Conservation (phyloP, 2,113 vertebrate genomes). For the Oreochromis spilurus region DNA sequence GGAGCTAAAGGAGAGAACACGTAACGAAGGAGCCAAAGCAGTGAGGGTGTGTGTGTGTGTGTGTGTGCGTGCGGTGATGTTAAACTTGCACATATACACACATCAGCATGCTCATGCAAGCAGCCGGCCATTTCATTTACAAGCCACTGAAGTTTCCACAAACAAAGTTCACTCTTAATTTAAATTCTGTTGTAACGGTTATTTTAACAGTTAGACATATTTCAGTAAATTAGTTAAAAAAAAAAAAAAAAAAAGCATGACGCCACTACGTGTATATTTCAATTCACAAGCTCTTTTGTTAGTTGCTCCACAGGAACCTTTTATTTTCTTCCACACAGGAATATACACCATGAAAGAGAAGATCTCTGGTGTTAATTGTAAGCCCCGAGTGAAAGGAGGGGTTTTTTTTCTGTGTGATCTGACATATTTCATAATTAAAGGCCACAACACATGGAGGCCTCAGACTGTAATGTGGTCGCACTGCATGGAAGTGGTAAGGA, state of each 20-base stretch:
- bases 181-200: not conserved
- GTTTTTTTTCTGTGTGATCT: not conserved
- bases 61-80: not conserved
- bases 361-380: constrained; percentile 38
- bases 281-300: constrained; percentile 2
- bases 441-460: constrained; percentile 26
- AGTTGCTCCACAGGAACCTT: not conserved
- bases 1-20: not conserved
- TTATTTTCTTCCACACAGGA: not conserved
- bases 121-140: not conserved
- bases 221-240: not conserved
- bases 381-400: constrained; percentile 16
- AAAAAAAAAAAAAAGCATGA: not conserved
- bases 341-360: constrained; percentile 26
- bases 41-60: not conserved
- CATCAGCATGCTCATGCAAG: not conserved
- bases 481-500: constrained; percentile 28
- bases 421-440: constrained; percentile 64
- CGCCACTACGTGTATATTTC: not conserved
- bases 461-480: constrained; percentile 44
- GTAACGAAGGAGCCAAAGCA: not conserved
- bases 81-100: not conserved
- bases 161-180: constrained; percentile 6
- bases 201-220: not conserved
- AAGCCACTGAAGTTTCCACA: not conserved